A percentile compares a stretch with the other conserved stretches of the same genome.
Evolutionary conservation across 2,888 invertebrate species (phyloP).

Genomic region (Leptopilina myrica): DNA sequence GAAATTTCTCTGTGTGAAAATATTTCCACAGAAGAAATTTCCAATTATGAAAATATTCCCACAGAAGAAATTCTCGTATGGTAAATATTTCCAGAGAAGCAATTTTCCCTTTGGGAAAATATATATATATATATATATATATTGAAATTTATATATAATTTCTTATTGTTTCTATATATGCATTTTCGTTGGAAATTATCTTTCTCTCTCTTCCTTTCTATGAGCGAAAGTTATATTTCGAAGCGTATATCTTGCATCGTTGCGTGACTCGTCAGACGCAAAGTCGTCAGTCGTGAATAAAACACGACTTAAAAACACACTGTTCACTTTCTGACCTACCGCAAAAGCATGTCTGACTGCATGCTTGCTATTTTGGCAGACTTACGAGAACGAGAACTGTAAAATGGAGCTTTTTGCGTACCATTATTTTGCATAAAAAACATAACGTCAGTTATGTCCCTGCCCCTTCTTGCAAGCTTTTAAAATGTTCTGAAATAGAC

Average conservation of each 20-base stretch:
- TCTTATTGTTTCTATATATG: too few species aligned
- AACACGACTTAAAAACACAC: slow-evolving; percentile 21
- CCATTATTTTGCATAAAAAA: slow-evolving; percentile 8
- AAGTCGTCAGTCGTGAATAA: slow-evolving; percentile 6
- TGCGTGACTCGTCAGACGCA: slow-evolving; percentile 4
- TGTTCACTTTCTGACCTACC: slow-evolving; percentile 32
- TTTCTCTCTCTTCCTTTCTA: background rate
- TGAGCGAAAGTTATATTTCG: background rate
- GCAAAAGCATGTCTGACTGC: slow-evolving; percentile 14
- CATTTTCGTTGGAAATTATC: background rate
- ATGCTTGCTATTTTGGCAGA: slow-evolving; percentile 33
- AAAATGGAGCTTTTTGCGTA: slow-evolving; percentile 20
- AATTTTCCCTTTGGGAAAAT: too few species aligned
- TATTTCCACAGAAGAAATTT: too few species aligned
- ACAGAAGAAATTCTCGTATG: too few species aligned
- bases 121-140: too few species aligned
- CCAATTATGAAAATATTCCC: too few species aligned
- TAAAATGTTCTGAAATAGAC: slow-evolving; percentile 9
- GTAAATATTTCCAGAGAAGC: too few species aligned
- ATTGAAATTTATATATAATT: too few species aligned
- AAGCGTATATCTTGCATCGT: slow-evolving; percentile 3
- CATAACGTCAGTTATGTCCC: background rate
- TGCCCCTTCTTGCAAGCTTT: background rate
- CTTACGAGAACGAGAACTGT: background rate
- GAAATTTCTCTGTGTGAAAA: too few species aligned